Evolutionary conservation across 2,113 vertebrate genomes (phyloP).

Genomic region (Scomber colias): DNA sequence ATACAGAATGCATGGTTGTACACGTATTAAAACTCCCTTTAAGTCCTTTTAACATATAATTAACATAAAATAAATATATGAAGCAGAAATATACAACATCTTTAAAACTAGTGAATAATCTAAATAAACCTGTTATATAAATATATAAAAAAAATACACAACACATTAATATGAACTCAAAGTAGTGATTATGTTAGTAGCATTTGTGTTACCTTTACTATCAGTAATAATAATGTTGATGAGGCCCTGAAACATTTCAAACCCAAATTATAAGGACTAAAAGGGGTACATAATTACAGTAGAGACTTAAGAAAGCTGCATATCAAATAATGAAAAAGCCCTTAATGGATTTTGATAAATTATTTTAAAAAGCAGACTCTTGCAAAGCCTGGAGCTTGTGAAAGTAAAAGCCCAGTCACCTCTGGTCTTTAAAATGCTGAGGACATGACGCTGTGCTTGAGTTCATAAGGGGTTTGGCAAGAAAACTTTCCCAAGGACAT

Average conservation of each 20-base stretch:
- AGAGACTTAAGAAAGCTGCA: background rate
- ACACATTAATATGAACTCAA: background rate
- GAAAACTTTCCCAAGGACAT: slow-evolving; percentile 24
- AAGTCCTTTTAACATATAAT: background rate
- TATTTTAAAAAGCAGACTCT: slow-evolving; percentile 23
- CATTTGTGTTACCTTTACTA: background rate
- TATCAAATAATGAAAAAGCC: slow-evolving; percentile 36
- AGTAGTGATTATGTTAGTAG: background rate
- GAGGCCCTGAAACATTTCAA: background rate
- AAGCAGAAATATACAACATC: background rate
- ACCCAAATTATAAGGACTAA: background rate
- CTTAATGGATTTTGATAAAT: slow-evolving; percentile 36
- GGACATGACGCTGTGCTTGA: background rate
- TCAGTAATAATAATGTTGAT: background rate
- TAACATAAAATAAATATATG: too few species aligned
- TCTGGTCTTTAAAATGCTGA: slow-evolving; percentile 39
- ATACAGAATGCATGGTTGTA: background rate
- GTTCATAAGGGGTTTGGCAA: slow-evolving; percentile 15
- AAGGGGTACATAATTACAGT: slow-evolving; percentile 1
- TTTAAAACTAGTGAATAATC: background rate
- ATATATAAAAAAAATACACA: background rate
- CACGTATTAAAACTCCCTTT: background rate
- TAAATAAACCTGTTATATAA: too few species aligned
- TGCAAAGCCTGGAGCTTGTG: background rate
- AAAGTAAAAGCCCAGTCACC: slow-evolving; percentile 41